A percentile compares a stretch with the other conserved stretches of the same genome.
phyloP scores from a whole-genome alignment of 2,113 vertebrate species.

The Leptodactylus fuscus region DNA sequence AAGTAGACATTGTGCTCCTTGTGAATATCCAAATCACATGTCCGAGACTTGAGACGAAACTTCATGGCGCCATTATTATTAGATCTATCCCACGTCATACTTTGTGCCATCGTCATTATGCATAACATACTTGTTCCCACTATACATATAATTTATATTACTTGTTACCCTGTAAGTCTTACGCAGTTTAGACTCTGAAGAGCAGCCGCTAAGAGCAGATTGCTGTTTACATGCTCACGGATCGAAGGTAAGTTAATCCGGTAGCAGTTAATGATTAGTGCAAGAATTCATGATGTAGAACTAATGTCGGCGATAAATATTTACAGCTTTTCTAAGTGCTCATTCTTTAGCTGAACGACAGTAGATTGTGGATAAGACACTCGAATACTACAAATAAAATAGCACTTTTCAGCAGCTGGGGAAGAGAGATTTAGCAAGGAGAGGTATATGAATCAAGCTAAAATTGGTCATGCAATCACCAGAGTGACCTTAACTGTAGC shows the following conservation, averaged over 20 bases:
- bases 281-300: conserved; percentile 55
- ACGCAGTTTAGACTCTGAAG: not conserved
- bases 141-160: not conserved
- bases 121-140: not conserved
- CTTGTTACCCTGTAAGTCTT: not conserved
- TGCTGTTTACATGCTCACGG: conserved; percentile 49
- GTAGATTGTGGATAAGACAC: conserved; percentile 17
- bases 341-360: conserved; percentile 39
- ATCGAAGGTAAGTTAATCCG: conserved; percentile 54
- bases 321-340: conserved; percentile 56
- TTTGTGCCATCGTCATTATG: not conserved
- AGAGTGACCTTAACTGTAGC: conserved; percentile 51
- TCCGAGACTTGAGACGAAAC: too few species aligned
- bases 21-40: too few species aligned
- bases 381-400: conserved; percentile 39
- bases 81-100: not conserved
- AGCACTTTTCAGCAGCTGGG: conserved; percentile 37
- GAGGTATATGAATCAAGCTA: conserved; percentile 48
- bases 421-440: conserved; percentile 26
- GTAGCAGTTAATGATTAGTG: conserved; percentile 53
- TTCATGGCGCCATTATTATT: not conserved
- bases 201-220: conserved; percentile 26
- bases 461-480: conserved; percentile 48
- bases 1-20: too few species aligned
- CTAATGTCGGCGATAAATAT: conserved; percentile 56